Evolutionary conservation across 64 coral and sea anemone genomes (phyloP), one percentile per base, ranked within the genome.

Genomic region (Exaiptasia diaphana): DNA sequence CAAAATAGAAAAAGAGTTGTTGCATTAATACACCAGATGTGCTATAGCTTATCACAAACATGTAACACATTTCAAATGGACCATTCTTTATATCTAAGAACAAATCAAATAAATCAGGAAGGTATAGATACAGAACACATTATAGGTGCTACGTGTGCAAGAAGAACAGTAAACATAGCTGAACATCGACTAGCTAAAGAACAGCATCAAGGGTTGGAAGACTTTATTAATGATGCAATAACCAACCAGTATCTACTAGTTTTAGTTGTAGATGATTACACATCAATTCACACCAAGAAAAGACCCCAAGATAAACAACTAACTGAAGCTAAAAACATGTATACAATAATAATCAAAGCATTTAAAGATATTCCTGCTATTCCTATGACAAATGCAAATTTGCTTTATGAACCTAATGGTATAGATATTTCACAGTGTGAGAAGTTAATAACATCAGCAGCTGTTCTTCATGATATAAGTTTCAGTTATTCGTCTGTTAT

Each of bases 401-500:
- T 14, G 27, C 27, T 74, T 17, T 53, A 85, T 31, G n/a, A 44
- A 27, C 65, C 46, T 74, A 29, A 63, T 59, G 82, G 67, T 7
- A 26, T 85, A 0, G 20, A 61, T 11, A 73, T 74, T 26, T 17
- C 25, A 21, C 33, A 17, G 7, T 35, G 50, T n/a, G 27, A 28
- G 40, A 36, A 56, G 14, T 11, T 87, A 25, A 67, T 87, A 7
- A 78, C 85, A 38, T 76, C 73, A 34, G 26, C 59, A 42, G 10
- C 38, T 25, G 28, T 18, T 4, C 68, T 79, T 65, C 76, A 79
- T 39, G 44, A 79, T 20, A 25, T 89, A 29, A 56, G 69, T 41
- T 38, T 39, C 46, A 73, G 42, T 38, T 89, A 89, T 61, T 50
- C 86, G 53, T 79, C 86, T 64, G 50, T 74, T 20, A 81, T 89